Conservation (phyloP, 2,113 vertebrate species). For the Notarius quadriscutis region DNA sequence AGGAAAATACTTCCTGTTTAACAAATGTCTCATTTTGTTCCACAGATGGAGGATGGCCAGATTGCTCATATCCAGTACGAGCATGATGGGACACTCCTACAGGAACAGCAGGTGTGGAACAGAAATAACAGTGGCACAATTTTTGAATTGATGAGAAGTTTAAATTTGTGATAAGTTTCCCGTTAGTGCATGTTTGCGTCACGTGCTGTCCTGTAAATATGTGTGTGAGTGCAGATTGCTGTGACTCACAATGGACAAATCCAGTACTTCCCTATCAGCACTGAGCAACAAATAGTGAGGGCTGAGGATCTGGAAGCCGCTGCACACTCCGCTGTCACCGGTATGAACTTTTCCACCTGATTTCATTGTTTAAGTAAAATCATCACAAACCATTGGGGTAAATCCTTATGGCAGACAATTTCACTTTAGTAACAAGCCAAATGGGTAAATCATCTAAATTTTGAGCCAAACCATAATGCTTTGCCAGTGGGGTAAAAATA, state of each 20-base stretch:
- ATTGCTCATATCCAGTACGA: constrained; percentile 95
- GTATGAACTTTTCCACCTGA: constrained; percentile 61
- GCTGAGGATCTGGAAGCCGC: constrained; percentile 87
- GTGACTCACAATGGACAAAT: constrained; percentile 82
- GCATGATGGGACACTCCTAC: constrained; percentile 82
- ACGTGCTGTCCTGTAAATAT: neutral
- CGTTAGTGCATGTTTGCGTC: neutral
- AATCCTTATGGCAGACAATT: neutral
- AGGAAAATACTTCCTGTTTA: neutral
- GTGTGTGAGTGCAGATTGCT: constrained; percentile 66
- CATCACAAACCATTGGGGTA: neutral
- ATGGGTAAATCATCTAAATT: neutral
- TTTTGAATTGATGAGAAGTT: neutral
- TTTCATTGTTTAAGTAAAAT: neutral
- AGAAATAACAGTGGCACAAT: neutral
- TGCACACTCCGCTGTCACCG: constrained; percentile 88
- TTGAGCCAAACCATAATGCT: neutral
- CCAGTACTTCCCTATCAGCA: constrained; percentile 88
- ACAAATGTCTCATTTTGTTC: constrained; percentile 9
- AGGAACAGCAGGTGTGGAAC: constrained; percentile 83
- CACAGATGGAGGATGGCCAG: constrained; percentile 90
- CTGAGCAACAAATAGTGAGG: constrained; percentile 85
- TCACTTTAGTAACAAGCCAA: neutral
- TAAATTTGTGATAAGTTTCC: neutral
- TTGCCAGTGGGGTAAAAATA: neutral